Evolutionary conservation across 2,888 invertebrate genomes (phyloP).

Genomic region (Epicampocera succincta): DNA sequence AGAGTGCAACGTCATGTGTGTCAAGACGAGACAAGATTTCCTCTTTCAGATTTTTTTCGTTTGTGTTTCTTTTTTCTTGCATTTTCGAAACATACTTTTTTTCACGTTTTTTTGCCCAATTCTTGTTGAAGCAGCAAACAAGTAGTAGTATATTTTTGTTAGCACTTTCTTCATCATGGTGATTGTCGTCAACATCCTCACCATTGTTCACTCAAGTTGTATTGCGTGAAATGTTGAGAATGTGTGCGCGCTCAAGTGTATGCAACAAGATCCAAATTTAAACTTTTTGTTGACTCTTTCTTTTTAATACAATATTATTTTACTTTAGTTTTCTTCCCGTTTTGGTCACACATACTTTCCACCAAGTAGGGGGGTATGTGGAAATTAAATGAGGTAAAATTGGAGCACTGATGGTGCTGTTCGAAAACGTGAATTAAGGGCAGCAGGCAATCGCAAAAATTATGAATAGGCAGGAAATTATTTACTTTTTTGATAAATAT

Average conservation of each 20-base stretch:
- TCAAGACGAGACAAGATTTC: conserved; percentile 70
- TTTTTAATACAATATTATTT: neutral
- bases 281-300: conserved; percentile 32
- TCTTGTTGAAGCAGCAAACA: conserved; percentile 38
- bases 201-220: conserved; percentile 45
- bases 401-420: too few relatives aligned
- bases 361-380: neutral
- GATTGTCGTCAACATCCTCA: conserved; percentile 37
- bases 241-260: conserved; percentile 65
- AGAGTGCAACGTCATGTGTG: conserved; percentile 64
- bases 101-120: conserved; percentile 52
- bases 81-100: too few relatives aligned
- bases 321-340: conserved; percentile 27
- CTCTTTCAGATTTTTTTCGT: conserved; percentile 46
- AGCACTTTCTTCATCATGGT: conserved; percentile 52
- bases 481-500: too few relatives aligned
- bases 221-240: conserved; percentile 65
- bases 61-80: conserved; percentile 5
- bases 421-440: too few relatives aligned
- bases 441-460: too few relatives aligned
- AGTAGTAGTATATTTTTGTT: conserved; percentile 52
- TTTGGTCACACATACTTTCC: neutral
- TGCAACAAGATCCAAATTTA: conserved; percentile 66
- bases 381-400: neutral
- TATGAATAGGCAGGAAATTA: too few relatives aligned